Conservation (phyloP, 2,797 vertebrate genomes). For the Adrianichthys oophorus region DNA sequence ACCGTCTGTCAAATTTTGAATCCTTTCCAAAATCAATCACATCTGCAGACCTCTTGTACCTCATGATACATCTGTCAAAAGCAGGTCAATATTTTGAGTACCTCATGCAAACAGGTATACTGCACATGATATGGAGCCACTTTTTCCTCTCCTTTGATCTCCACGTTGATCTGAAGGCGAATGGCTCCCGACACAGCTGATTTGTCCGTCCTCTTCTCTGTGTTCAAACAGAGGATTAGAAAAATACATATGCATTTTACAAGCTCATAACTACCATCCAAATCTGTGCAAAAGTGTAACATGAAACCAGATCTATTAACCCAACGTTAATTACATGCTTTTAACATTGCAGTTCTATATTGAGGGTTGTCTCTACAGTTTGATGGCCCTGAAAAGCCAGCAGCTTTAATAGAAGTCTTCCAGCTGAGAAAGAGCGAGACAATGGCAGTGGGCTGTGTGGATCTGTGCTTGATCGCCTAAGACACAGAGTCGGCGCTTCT, state of each 20-base stretch:
- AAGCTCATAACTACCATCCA: constrained; percentile 42
- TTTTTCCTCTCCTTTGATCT: constrained; percentile 99
- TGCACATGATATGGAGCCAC: constrained; percentile 96
- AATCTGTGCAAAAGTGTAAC: constrained; percentile 9
- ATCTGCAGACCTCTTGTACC: background rate
- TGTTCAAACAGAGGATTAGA: constrained; percentile 34
- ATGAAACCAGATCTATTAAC: constrained; percentile 37
- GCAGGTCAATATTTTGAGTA: constrained; percentile 42
- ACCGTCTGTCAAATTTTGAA: constrained; percentile 8
- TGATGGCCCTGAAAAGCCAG: constrained; percentile 27
- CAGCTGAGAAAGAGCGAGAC: constrained; percentile 50
- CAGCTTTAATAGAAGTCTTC: constrained; percentile 50
- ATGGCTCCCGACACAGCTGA: constrained; percentile 97
- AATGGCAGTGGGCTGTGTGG: constrained; percentile 43
- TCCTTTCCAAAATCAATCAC: constrained; percentile 11
- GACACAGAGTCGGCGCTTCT: constrained; percentile 49
- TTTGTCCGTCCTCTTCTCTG: constrained; percentile 98
- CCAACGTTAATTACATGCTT: constrained; percentile 51
- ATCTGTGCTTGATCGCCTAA: constrained; percentile 35
- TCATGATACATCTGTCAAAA: background rate
- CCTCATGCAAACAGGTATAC: constrained; percentile 98
- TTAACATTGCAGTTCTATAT: constrained; percentile 54
- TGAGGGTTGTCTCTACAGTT: constrained; percentile 29
- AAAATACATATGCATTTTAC: background rate
- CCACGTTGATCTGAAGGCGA: constrained; percentile 96